These are phyloP conservation scores for Apteryx owenii DNA, from an alignment of 2,113 vertebrate species.

Conservation along the genomic window DNA sequence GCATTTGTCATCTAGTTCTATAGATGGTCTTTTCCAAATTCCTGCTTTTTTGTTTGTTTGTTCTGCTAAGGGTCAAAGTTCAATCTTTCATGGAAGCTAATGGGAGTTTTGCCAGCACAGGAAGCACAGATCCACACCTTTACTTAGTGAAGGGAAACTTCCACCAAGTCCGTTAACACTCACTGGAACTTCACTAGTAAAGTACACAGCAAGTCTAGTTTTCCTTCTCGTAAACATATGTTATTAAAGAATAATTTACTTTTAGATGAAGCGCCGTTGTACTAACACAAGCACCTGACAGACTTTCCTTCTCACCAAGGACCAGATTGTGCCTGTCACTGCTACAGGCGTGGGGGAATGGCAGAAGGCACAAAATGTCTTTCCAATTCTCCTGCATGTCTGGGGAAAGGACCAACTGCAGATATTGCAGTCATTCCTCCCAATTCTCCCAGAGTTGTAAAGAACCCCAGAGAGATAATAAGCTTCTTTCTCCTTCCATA, in stretches of 20 bases:
- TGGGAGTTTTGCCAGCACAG: not conserved
- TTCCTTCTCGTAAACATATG: not conserved
- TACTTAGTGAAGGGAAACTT: not conserved
- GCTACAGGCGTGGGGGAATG: not conserved
- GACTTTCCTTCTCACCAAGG: not conserved
- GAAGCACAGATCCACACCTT: not conserved
- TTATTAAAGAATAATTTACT: not conserved
- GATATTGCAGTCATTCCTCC: not conserved
- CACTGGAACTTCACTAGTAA: not conserved
- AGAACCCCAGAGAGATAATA: not conserved
- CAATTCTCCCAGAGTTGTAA: not conserved
- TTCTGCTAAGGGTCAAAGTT: not conserved
- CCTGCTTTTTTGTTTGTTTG: not conserved
- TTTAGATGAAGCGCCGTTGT: not conserved
- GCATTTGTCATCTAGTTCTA: not conserved
- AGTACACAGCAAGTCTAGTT: fast-evolving
- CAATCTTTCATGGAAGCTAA: not conserved
- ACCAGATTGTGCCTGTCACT: not conserved
- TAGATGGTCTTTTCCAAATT: not conserved
- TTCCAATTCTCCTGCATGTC: not conserved
- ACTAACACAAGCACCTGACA: not conserved
- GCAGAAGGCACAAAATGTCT: not conserved
- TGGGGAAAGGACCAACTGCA: not conserved
- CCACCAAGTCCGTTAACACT: not conserved
- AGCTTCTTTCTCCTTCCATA: not conserved